Percentiles rank a stretch among this genome's conserved stretches.
Evolutionary conservation across 2,113 vertebrate genomes (phyloP).

Genomic region (Phoenicopterus ruber): DNA sequence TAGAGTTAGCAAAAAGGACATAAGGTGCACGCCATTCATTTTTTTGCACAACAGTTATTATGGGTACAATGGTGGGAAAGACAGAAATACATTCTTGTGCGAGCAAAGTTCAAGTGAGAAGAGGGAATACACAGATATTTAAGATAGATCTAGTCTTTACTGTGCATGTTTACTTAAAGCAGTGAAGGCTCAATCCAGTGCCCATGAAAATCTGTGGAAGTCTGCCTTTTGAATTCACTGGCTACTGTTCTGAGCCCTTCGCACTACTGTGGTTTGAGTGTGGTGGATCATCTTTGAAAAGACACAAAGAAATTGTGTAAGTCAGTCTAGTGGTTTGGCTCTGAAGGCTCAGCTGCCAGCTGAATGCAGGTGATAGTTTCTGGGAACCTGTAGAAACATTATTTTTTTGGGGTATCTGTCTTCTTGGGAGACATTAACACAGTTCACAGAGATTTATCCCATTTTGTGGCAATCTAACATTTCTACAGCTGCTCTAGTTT

Average conservation of each 20-base stretch:
- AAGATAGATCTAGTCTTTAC: not conserved
- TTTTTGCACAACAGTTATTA: not conserved
- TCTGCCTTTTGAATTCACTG: not conserved
- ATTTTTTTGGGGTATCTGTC: not conserved
- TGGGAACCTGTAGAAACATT: not conserved
- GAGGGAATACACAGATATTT: not conserved
- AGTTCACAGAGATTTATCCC: not conserved
- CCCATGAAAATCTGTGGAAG: not conserved
- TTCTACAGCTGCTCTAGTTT: slow-evolving; percentile 2
- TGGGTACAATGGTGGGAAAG: not conserved
- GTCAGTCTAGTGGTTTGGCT: not conserved
- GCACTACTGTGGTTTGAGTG: not conserved
- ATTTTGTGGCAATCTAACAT: not conserved
- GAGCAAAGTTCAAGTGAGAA: not conserved
- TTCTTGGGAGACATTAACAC: not conserved
- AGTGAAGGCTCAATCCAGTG: not conserved
- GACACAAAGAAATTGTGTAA: not conserved
- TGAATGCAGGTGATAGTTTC: not conserved
- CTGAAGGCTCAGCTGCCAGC: not conserved
- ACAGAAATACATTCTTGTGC: not conserved
- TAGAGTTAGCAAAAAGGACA: not conserved
- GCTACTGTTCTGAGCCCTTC: not conserved
- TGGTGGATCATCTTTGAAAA: not conserved
- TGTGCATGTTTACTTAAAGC: not conserved
- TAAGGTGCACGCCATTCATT: rapidly evolving